phyloP scores from a whole-genome alignment of 2,888 invertebrate species.

The Drosophila acutilabella region DNA sequence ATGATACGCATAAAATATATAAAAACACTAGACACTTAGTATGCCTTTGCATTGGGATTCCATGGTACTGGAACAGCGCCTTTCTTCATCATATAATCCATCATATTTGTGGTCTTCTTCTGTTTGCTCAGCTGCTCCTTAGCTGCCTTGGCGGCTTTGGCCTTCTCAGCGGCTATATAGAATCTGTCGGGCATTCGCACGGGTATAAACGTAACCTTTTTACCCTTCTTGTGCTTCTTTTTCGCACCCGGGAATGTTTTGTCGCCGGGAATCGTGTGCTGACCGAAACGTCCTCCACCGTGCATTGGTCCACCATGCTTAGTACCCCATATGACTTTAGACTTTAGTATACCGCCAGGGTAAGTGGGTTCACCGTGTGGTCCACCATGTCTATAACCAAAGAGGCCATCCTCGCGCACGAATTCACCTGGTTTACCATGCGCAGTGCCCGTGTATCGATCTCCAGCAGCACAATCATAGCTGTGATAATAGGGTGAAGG shows the following conservation, averaged over 20 bases:
- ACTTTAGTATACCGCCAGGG: constrained; percentile 7
- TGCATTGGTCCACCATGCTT: constrained; percentile 25
- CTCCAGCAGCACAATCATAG: constrained; percentile 74
- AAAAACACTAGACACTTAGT: background rate
- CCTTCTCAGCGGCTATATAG: constrained; percentile 9
- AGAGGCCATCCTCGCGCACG: constrained; percentile 59
- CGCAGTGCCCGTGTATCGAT: constrained; percentile 52
- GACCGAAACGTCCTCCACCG: constrained; percentile 22
- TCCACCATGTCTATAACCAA: constrained; percentile 52
- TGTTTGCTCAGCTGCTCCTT: background rate
- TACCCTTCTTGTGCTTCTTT: background rate
- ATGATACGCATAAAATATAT: constrained; percentile 8
- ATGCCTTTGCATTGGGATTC: constrained; percentile 20
- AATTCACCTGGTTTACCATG: constrained; percentile 44
- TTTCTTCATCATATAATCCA: constrained; percentile 18
- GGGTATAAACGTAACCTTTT: constrained; percentile 14
- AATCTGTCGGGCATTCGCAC: constrained; percentile 26
- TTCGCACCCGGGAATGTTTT: constrained; percentile 20
- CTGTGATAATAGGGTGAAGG: constrained; percentile 62
- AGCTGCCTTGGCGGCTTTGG: background rate
- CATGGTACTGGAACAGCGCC: background rate
- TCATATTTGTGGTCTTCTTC: constrained; percentile 13
- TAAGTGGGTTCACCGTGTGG: constrained; percentile 31
- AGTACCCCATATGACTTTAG: constrained; percentile 2
- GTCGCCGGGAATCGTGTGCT: constrained; percentile 1